phyloP scores from a whole-genome alignment of 2,888 invertebrate genomes.

The Tryphoninae sp. region DNA sequence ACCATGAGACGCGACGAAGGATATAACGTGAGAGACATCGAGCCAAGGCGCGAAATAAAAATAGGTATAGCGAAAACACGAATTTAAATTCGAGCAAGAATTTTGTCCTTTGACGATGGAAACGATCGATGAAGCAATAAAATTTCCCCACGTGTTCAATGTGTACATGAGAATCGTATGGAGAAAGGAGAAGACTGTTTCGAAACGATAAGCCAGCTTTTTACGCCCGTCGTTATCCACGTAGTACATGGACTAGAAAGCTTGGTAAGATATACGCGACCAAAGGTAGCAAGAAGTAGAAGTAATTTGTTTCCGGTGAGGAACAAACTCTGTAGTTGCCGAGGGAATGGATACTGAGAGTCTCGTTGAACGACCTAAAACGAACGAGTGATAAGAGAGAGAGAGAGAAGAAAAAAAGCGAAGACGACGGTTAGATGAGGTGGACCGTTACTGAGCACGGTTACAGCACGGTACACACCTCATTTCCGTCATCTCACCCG shows the following conservation, averaged over 20 bases:
- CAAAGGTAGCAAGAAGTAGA: slow-evolving; percentile 22
- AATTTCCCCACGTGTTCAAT: background rate
- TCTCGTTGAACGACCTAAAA: slow-evolving; percentile 9
- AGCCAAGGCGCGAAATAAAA: background rate
- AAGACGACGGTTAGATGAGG: slow-evolving; percentile 21
- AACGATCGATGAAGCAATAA: slow-evolving; percentile 1
- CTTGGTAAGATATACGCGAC: background rate
- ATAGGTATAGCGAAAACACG: background rate
- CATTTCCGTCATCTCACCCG: slow-evolving; percentile 29
- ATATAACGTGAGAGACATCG: background rate
- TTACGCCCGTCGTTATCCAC: slow-evolving; percentile 31
- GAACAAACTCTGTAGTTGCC: slow-evolving; percentile 1
- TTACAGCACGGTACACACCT: slow-evolving; percentile 44
- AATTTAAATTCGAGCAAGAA: slow-evolving; percentile 10
- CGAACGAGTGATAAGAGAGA: slow-evolving; percentile 2
- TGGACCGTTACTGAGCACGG: slow-evolving; percentile 42
- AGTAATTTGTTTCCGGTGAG: slow-evolving; percentile 53
- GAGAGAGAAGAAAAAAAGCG: slow-evolving; percentile 1
- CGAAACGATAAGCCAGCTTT: slow-evolving; percentile 31
- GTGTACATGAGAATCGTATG: background rate
- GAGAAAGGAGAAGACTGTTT: background rate
- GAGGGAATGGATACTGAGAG: slow-evolving; percentile 24
- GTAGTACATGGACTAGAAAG: background rate
- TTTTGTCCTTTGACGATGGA: background rate
- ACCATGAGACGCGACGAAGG: background rate